A percentile compares a stretch with the other conserved stretches of the same genome.
phyloP scores from a whole-genome alignment of 2,113 vertebrate genomes.

The Bubo blakistoni region DNA sequence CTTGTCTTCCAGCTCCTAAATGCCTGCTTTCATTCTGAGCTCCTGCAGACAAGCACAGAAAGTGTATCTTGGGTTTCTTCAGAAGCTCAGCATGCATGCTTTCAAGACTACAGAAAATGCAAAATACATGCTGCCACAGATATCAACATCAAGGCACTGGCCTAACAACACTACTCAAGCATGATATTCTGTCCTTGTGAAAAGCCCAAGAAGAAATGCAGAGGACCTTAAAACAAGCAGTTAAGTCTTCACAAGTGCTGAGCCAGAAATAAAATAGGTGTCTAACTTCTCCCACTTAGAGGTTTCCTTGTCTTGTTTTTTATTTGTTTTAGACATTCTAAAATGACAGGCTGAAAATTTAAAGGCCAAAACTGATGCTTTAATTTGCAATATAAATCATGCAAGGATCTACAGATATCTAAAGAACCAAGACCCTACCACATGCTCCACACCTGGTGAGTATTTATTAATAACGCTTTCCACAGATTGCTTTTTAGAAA shows the following conservation, averaged over 20 bases:
- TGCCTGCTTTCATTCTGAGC: background rate
- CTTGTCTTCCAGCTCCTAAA: background rate
- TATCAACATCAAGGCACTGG: background rate
- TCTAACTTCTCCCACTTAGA: conserved; percentile 9
- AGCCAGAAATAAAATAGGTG: conserved; percentile 51
- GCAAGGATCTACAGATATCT: conserved; percentile 13
- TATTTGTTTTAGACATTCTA: conserved; percentile 40
- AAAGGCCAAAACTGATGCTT: conserved; percentile 35
- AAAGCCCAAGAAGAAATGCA: background rate
- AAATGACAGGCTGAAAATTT: conserved; percentile 46
- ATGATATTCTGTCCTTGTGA: background rate
- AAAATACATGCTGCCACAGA: background rate
- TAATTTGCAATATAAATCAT: conserved; percentile 26
- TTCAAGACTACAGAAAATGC: background rate
- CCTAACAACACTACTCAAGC: background rate
- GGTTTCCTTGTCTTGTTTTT: conserved; percentile 28
- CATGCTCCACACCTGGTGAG: background rate
- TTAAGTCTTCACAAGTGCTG: background rate
- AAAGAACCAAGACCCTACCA: conserved; percentile 26
- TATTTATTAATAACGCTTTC: conserved; percentile 48
- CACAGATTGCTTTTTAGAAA: conserved; percentile 44
- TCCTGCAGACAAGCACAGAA: background rate
- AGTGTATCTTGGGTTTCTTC: background rate
- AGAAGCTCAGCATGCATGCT: background rate
- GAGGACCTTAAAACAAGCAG: background rate